Base-by-base conservation (phyloP, 2,797 vertebrate species). In the Lophura swinhoii region DNA sequence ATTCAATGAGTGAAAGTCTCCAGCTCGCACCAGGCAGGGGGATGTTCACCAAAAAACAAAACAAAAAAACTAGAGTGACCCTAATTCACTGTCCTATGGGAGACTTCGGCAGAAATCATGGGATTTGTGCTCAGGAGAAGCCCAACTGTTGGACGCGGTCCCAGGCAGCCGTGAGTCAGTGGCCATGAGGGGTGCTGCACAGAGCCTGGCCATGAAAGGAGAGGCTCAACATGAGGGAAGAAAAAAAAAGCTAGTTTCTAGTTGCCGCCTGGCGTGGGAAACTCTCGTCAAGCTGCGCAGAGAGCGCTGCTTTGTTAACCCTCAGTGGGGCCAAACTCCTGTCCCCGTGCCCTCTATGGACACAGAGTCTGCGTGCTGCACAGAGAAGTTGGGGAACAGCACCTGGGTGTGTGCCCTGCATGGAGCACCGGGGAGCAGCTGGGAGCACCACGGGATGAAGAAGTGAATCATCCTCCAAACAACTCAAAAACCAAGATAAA, bases 121-220 rank as follows among this genome's bases (percentile, higher is more conserved):
- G 12, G 14, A 17, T 55, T 17, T 22, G 22, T 22, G 69, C 31
- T 71, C 29, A 55, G 35, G 51, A 53, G 31, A 24, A 59, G 5
- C 9, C 39, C 37, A 14, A 16, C 18, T 10, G 51, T 81, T 62
- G 83, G 76, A 88, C 49, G 46, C 44, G 68, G 10, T 35, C 37
- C 73, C 58, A 2, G 0, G 41, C 6, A 49, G 31, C 62, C 29
- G 72, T 77, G 90, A 94, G 87, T 93, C 90, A 88, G 91, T 28
- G 13, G 49, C 68, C 29, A 37, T 39, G 15, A 14, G 49, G 68
- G 48, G 8, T 0, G 41, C 70, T 77, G 67, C 49, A 72, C 86
- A 78, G 33, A 0, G 67, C 80, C 63, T 93, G 10, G 1, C 95
- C 93, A 91, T 96, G 91, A 94, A 96, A 95, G 93, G 91, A 91